Base-by-base conservation (phyloP, 2,888 invertebrate species). In the Liopterus haemorrhoidalis region DNA sequence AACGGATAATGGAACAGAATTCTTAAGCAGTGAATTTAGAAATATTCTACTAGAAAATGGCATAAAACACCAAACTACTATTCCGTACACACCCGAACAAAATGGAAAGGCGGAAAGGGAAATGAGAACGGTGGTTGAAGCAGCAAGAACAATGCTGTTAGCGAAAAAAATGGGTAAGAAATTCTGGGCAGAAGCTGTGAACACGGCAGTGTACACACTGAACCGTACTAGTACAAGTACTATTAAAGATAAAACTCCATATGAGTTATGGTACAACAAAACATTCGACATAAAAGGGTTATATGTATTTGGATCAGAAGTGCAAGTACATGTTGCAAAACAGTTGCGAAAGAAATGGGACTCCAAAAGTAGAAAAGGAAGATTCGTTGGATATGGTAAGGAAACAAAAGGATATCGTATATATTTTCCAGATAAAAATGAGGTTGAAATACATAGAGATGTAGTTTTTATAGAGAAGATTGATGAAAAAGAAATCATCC, bases 351-450 rank as follows among this genome's bases (percentile, higher is more conserved):
- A 30, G 25, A 65, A 64, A 53, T 59, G 53, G 52, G 61, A 65
- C 24, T 28, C 56, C 2, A 67, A 66, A 46, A 51, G 59, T 37
- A 49, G 49, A 14, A 52, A 56, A 41, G 45, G 57, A 16, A 56
- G 60, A n/a, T 59, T 66, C 25, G 54, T 65, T 27, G 67, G 65
- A 4, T 65, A 67, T 41, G 54, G 56, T 44, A 61, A 62, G 18
- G 31, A 49, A 18, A 39, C 32, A 5, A 55, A 54, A 39, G 49
- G 54, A 5, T 54, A 49, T 30, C 33, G 46, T 45, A 40, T 54
- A 2, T 54, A 39, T 39, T 51, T 46, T 39, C 35, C 49, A 12
- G 35, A 53, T 6, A 47, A 38, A n/a, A n/a, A n/a, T n/a, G n/a
- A n/a, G n/a, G n/a, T n/a, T n/a, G n/a, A n/a, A n/a, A n/a, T n/a